Evolutionary conservation across 1,140 invertebrate species (phyloP).

Genomic region (Cydia fagiglandana): DNA sequence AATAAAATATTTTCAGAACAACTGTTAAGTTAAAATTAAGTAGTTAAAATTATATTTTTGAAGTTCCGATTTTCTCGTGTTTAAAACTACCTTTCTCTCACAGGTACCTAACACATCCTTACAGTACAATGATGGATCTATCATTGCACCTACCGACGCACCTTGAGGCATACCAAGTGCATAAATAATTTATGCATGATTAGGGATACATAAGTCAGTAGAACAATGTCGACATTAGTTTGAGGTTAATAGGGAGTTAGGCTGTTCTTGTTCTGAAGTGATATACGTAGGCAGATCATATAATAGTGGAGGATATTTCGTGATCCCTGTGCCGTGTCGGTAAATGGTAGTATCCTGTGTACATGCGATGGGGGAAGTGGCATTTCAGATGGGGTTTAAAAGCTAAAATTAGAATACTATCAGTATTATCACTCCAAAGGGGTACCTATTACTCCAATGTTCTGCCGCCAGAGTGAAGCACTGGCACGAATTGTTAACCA

Average conservation of each 20-base stretch:
- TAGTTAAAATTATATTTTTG: too few relatives aligned
- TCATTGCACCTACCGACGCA: background rate
- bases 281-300: background rate
- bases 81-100: background rate
- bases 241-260: background rate
- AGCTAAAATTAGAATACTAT: background rate
- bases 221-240: background rate
- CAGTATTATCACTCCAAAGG: too few relatives aligned
- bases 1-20: too few relatives aligned
- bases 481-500: too few relatives aligned
- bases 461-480: too few relatives aligned
- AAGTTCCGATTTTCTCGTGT: too few relatives aligned
- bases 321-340: slow-evolving; percentile 24
- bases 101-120: background rate
- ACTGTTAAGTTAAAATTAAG: too few relatives aligned
- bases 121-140: background rate
- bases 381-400: background rate
- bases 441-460: too few relatives aligned
- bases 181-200: slow-evolving; percentile 12
- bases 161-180: slow-evolving; percentile 27
- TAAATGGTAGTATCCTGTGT: slow-evolving; percentile 38
- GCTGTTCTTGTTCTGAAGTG: background rate
- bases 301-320: slow-evolving; percentile 21
- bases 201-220: background rate
- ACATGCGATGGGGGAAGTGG: slow-evolving; percentile 20